A percentile compares a stretch with the other conserved stretches of the same genome.
Evolutionary conservation across 2,888 invertebrate genomes (phyloP).

Genomic region (Thecophora atra): DNA sequence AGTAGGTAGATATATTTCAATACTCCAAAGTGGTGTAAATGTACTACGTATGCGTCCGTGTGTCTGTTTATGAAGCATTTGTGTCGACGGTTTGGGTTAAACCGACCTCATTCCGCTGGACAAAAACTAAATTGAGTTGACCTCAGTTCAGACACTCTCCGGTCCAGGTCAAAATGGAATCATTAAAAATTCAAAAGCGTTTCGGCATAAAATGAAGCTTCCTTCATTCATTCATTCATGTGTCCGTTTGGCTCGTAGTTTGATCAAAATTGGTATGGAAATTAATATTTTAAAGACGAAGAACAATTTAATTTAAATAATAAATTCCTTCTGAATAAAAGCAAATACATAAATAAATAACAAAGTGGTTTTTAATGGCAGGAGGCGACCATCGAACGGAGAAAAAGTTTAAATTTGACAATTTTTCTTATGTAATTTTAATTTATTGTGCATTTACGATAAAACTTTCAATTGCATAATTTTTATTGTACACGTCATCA

Average conservation of each 20-base stretch:
- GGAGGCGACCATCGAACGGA: no score
- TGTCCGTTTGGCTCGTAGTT: constrained; percentile 4
- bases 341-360: not conserved
- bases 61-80: not conserved
- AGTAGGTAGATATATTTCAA: not conserved
- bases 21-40: not conserved
- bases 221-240: no score
- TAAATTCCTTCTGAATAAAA: not conserved
- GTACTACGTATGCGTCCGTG: not conserved
- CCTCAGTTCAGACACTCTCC: constrained; percentile 44
- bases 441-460: no score
- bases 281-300: constrained; percentile 13
- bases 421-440: not conserved
- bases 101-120: not conserved
- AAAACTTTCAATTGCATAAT: no score
- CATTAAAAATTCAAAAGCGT: constrained; percentile 62
- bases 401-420: not conserved
- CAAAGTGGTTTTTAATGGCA: no score
- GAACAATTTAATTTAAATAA: constrained; percentile 3
- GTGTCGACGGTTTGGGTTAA: not conserved
- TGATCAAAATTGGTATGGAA: constrained; percentile 17
- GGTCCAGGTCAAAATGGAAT: constrained; percentile 40
- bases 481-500: no score
- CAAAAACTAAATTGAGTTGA: constrained; percentile 60
- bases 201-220: constrained; percentile 34